Conservation (phyloP, 2,113 vertebrate species). For the Pica pica region DNA sequence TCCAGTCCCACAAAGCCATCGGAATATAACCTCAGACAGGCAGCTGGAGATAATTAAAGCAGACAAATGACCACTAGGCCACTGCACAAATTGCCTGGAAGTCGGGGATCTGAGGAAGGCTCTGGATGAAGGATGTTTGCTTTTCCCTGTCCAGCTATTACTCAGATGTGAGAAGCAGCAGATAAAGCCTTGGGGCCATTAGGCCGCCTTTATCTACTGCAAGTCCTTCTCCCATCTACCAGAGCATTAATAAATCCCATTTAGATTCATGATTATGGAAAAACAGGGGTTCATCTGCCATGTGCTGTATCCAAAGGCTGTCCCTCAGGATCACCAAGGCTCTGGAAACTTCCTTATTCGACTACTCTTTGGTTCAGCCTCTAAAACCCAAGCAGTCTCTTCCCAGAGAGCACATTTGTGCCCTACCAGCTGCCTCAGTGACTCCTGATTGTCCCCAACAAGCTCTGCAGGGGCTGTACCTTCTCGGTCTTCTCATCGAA, state of each 20-base stretch:
- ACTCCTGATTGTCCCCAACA: too few species aligned
- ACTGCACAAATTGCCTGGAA: background rate
- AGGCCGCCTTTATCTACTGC: background rate
- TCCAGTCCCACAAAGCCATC: background rate
- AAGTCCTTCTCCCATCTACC: background rate
- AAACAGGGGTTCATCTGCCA: background rate
- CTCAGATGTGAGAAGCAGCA: background rate
- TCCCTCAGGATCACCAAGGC: background rate
- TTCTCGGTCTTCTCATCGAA: conserved; percentile 89
- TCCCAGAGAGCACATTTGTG: background rate
- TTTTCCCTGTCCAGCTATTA: background rate
- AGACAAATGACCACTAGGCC: background rate
- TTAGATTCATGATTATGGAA: background rate
- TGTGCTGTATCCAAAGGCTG: background rate
- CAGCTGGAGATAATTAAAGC: background rate
- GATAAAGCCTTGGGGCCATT: background rate
- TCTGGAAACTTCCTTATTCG: background rate
- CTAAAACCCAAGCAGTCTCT: background rate
- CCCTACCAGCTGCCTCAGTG: background rate
- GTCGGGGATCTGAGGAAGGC: background rate
- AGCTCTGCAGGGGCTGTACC: conserved; percentile 47
- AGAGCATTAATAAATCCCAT: background rate
- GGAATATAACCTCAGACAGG: background rate
- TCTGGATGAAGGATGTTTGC: background rate
- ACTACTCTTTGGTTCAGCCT: background rate